phyloP scores from a whole-genome alignment of 92 coral and sea anemone genomes.

The Palythoa caribaeorum region DNA sequence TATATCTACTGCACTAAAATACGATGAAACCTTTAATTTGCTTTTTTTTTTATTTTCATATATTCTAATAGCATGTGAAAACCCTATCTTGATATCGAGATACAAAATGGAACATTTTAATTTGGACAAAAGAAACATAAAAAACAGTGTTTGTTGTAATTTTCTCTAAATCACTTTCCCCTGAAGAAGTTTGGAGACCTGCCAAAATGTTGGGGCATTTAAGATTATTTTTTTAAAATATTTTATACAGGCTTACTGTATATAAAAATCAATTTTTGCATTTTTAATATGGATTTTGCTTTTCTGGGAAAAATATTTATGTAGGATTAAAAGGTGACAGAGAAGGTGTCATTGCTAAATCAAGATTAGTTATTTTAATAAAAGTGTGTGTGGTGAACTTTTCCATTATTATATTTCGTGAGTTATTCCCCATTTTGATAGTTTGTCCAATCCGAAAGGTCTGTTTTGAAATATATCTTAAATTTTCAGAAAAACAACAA shows the following conservation, averaged over 20 bases:
- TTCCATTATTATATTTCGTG: not conserved
- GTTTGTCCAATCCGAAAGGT: not conserved
- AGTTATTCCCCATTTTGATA: not conserved
- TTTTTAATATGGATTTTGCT: slow-evolving; percentile 16
- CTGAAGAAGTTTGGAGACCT: not conserved
- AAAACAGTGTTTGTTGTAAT: not conserved
- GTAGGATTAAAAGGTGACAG: not conserved
- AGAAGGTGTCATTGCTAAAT: not conserved
- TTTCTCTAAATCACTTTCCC: not conserved
- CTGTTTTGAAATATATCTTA: not conserved
- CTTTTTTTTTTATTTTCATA: not conserved
- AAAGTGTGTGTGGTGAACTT: not conserved
- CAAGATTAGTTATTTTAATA: not conserved
- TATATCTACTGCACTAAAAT: not conserved
- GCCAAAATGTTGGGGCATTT: not conserved
- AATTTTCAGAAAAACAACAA: not conserved
- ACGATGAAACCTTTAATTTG: not conserved
- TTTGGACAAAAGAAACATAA: slow-evolving; percentile 7
- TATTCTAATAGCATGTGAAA: not conserved
- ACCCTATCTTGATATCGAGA: not conserved
- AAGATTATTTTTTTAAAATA: not conserved
- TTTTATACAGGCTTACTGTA: slow-evolving; percentile 1
- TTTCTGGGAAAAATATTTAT: slow-evolving; percentile 1
- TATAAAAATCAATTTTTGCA: not conserved
- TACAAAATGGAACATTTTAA: not conserved